phyloP scores from a whole-genome alignment of 2,113 vertebrate species.

The Choloepus hoffmanni region DNA sequence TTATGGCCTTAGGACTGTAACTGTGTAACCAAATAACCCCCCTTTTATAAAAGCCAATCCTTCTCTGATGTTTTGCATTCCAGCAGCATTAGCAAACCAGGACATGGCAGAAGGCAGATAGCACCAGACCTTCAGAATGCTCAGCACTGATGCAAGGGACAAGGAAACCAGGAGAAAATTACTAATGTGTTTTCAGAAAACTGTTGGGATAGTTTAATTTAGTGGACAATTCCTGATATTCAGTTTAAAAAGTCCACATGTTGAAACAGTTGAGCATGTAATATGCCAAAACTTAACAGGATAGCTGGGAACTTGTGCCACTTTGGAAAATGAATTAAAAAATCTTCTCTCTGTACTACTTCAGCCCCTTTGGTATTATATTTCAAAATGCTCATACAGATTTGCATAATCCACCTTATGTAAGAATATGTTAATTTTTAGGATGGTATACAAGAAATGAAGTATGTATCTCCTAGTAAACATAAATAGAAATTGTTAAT shows the following conservation, averaged over 20 bases:
- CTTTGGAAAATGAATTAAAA: background rate
- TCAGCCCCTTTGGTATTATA: background rate
- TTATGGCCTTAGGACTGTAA: too few species aligned
- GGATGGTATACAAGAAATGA: background rate
- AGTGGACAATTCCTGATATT: background rate
- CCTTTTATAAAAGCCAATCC: too few species aligned
- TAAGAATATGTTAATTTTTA: background rate
- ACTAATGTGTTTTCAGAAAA: background rate
- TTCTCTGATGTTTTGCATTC: too few species aligned
- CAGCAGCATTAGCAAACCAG: too few species aligned
- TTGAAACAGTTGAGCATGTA: background rate
- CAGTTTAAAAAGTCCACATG: background rate
- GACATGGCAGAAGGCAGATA: background rate
- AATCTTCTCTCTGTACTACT: background rate
- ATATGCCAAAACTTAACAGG: background rate
- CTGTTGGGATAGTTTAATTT: background rate
- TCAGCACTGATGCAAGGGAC: background rate
- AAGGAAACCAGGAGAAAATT: background rate
- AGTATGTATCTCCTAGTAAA: background rate
- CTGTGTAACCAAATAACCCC: too few species aligned
- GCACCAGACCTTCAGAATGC: background rate
- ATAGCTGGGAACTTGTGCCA: background rate
- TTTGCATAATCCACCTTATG: background rate
- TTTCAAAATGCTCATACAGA: background rate
- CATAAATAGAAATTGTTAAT: background rate